Evolutionary conservation across 2,797 vertebrate genomes (phyloP).

Genomic region (Lithobates pipiens): DNA sequence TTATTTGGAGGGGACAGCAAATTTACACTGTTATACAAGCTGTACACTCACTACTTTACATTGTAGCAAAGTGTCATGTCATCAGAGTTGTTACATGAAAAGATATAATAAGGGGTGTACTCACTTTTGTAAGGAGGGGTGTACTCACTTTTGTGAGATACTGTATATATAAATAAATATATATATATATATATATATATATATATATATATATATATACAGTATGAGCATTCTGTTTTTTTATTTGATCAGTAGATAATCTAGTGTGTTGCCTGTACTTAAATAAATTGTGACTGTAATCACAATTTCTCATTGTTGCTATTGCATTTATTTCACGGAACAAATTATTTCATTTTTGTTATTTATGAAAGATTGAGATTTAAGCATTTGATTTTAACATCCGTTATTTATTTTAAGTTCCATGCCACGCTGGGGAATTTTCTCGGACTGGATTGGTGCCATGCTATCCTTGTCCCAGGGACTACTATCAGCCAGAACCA

Average conservation of each 20-base stretch:
- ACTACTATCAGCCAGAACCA: conserved; percentile 93
- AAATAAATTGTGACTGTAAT: neutral
- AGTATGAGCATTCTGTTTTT: neutral
- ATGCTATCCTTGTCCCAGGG: conserved; percentile 92
- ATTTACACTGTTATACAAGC: no score
- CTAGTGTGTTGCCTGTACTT: neutral
- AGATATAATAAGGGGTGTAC: no score
- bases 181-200: no score
- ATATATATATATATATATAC: no score
- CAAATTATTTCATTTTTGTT: neutral
- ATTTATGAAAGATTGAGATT: conserved; percentile 11
- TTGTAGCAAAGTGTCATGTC: no score
- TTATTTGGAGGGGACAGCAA: no score
- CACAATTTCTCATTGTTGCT: neutral
- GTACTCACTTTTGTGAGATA: no score
- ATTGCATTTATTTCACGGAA: neutral
- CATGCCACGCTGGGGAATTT: conserved; percentile 90
- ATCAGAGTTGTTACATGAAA: no score
- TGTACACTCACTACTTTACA: no score
- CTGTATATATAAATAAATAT: no score
- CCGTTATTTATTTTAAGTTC: conserved; percentile 76
- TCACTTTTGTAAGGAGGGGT: no score
- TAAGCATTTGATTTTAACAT: conserved; percentile 18
- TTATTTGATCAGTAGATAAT: neutral
- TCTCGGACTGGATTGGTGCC: conserved; percentile 93